Base-by-base conservation (phyloP, 2,888 invertebrate genomes). In the Ennomos fuscantarius region DNA sequence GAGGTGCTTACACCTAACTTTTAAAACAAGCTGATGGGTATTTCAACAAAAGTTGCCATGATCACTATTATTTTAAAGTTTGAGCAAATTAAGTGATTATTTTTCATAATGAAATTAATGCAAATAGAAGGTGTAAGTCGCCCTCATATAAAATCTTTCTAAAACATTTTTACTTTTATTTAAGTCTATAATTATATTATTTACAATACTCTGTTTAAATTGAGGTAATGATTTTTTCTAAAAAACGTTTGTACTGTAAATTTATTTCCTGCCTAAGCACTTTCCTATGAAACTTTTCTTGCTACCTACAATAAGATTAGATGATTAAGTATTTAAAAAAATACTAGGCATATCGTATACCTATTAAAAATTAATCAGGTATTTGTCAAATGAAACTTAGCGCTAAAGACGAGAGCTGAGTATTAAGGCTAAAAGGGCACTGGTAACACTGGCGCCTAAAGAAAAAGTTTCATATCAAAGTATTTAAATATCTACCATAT, bases 161-260 rank as follows among this genome's bases (percentile, higher is more conserved):
- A 79, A 79, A 81, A 77, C 54, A 11, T 42, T 57, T 57, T 62
- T n/a, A n/a, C n/a, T 75, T 66, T 65, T 69, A 72, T 76, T 74
- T 76, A 73, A 74, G 73, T 73, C 80, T 79, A 83, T 79, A 73
- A 74, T 65, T 73, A 69, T 57, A 24, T 71, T 89, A 87, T 87
- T 79, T 87, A 90, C 85, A 89, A 58, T 89, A 89, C 88, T 82
- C 87, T 89, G 89, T 87, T 74, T 70, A 31, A 49, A 33, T 66
- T 91, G 91, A 91, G 90, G 91, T 90, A 91, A 81, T 57, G 55
- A 51, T 64, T 60, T 59, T 43, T 55, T 56, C 57, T 61, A 66
- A 65, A 63, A 55, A 58, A 53, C 47, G 32, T 69, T 72, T 70
- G 70, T 72, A 70, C 70, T 72, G 67, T 67, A 40, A 62, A 62